phyloP scores from a whole-genome alignment of 2,888 invertebrate genomes.

The Chrysolina americana region DNA sequence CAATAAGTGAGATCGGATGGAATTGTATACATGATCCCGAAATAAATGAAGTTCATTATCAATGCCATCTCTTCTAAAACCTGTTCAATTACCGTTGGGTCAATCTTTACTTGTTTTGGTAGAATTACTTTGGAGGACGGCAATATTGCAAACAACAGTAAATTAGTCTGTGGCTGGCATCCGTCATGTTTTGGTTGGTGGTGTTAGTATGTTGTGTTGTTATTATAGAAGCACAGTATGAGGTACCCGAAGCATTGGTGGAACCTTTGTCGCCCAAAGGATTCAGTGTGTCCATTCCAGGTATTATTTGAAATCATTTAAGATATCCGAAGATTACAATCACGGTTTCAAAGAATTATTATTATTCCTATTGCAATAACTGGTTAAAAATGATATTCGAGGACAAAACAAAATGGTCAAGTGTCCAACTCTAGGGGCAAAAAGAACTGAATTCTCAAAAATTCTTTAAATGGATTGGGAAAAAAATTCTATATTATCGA shows the following conservation, averaged over 20 bases:
- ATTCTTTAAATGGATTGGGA: too few relatives aligned
- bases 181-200: constrained; percentile 29
- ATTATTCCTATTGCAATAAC: too few relatives aligned
- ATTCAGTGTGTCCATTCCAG: constrained; percentile 75
- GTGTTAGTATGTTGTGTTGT: constrained; percentile 27
- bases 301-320: constrained; percentile 63
- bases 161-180: constrained; percentile 8
- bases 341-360: too few relatives aligned
- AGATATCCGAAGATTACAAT: too few relatives aligned
- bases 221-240: constrained; percentile 52
- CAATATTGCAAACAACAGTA: constrained; percentile 1
- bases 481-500: too few relatives aligned
- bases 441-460: too few relatives aligned
- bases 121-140: neutral
- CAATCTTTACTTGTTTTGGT: constrained; percentile 4
- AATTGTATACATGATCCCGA: neutral
- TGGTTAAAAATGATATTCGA: too few relatives aligned
- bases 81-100: constrained; percentile 19
- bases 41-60: neutral
- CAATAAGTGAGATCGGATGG: neutral
- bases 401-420: too few relatives aligned
- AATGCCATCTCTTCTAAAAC: constrained; percentile 3
- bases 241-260: constrained; percentile 73
- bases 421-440: too few relatives aligned
- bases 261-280: constrained; percentile 76